Base-by-base conservation (phyloP, 2,797 vertebrate species). In the Streptopelia turtur region DNA sequence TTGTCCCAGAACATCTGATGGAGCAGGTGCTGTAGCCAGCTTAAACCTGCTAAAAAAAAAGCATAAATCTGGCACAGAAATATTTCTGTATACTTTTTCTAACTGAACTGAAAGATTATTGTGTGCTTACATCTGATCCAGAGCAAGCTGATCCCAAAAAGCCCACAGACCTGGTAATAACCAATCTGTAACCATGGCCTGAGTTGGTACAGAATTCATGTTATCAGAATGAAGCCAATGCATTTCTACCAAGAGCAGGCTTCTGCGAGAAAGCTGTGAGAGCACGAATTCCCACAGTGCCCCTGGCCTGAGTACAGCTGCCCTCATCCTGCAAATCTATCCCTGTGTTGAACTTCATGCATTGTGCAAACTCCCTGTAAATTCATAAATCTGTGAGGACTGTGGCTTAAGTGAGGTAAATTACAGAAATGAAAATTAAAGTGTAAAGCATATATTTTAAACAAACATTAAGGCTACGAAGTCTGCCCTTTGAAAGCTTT, bases 361-460 rank as follows among this genome's bases (percentile, higher is more conserved):
- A 27, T 70, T 94, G 88, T 87, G 47, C 77, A 66, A 82, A 65
- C 24, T 90, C 72, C 77, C 49, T 56, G 33, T 80, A 78, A 92
- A 82, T 87, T 92, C 66, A 60, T 93, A 77, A 64, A 66, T 74
- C 60, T 88, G 89, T 55, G 52, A 94, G 70, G 43, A 45, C 78
- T 50, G 79, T 83, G 77, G 57, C 74, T 88, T 90, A 53, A 78
- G 83, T 41, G 74, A 91, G 35, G 63, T 88, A 84, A 93, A 74
- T 89, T 64, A 84, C 2, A 93, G 70, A 94, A 94, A 89, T 70
- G n/a, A 16, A 92, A 95, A 87, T 93, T 68, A 71, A 96, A 89
- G 85, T 84, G 45, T 47, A 87, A 79, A 88, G 52, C 56, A 45
- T 76, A 37, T 80, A 71, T 90, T 93, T 92, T 77, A 92, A 91